Conservation (phyloP, 2,888 invertebrate species). For the Noctua pronuba region DNA sequence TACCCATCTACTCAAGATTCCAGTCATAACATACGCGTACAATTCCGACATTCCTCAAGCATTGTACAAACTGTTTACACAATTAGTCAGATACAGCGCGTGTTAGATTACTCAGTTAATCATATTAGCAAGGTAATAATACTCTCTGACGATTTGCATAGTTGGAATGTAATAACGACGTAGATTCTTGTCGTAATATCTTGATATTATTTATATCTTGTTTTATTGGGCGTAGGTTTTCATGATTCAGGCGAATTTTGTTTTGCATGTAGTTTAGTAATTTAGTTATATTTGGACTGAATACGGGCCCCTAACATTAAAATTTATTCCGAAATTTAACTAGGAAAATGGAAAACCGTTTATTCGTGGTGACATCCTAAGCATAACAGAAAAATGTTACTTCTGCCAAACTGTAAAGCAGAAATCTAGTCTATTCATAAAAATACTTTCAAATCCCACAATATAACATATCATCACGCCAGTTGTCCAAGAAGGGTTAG, state of each 20-base stretch:
- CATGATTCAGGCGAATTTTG: not conserved
- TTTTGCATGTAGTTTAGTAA: not conserved
- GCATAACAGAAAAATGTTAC: no score
- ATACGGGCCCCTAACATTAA: not conserved
- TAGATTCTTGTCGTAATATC: not conserved
- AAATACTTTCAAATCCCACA: no score
- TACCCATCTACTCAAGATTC: not conserved
- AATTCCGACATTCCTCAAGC: constrained; percentile 35
- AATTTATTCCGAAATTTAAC: not conserved
- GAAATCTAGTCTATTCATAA: no score
- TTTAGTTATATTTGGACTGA: not conserved
- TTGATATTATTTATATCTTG: not conserved
- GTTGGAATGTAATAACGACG: constrained; percentile 17
- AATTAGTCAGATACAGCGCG: constrained; percentile 47
- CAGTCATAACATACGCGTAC: not conserved
- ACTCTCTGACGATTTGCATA: constrained; percentile 51
- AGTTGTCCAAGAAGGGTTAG: no score
- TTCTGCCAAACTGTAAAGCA: no score
- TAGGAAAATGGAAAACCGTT: no score
- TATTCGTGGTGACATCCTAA: no score
- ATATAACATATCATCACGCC: no score
- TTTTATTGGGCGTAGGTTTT: not conserved
- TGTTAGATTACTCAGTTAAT: constrained; percentile 58
- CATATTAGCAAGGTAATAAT: constrained; percentile 50
- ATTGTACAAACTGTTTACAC: constrained; percentile 49